A percentile compares a stretch with the other conserved stretches of the same genome.
Conservation (phyloP, 2,113 vertebrate species). For the Fregata magnificens region DNA sequence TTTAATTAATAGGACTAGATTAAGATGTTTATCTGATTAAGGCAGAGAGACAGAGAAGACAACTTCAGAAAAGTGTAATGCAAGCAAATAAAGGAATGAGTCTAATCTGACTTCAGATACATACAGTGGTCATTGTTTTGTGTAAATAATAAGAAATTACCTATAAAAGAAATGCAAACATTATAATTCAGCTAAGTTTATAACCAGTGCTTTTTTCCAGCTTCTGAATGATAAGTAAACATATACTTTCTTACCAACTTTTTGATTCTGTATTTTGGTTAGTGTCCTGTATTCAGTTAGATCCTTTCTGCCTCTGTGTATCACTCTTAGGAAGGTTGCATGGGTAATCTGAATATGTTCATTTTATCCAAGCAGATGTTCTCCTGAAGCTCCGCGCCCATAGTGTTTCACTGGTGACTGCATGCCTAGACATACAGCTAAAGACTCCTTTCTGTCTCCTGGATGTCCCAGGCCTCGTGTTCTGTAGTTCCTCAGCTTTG, state of each 20-base stretch:
- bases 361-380: not conserved
- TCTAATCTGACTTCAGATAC: not conserved
- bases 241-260: not conserved
- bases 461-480: not conserved
- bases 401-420: not conserved
- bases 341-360: fast-evolving
- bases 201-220: not conserved
- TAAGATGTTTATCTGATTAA: not conserved
- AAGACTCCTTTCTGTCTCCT: not conserved
- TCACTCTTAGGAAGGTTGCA: not conserved
- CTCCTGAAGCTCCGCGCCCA: not conserved
- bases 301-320: not conserved
- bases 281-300: not conserved
- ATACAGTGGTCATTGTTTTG: not conserved
- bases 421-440: fast-evolving
- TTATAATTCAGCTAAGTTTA: not conserved
- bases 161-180: not conserved
- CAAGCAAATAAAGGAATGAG: not conserved
- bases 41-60: not conserved
- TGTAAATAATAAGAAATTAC: not conserved
- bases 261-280: not conserved
- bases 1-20: not conserved
- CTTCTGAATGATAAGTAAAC: not conserved
- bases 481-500: not conserved
- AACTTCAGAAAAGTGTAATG: not conserved